These are phyloP conservation scores for Unio delphinus DNA, from an alignment of 2,888 invertebrate genomes.

Conservation along the genomic window DNA sequence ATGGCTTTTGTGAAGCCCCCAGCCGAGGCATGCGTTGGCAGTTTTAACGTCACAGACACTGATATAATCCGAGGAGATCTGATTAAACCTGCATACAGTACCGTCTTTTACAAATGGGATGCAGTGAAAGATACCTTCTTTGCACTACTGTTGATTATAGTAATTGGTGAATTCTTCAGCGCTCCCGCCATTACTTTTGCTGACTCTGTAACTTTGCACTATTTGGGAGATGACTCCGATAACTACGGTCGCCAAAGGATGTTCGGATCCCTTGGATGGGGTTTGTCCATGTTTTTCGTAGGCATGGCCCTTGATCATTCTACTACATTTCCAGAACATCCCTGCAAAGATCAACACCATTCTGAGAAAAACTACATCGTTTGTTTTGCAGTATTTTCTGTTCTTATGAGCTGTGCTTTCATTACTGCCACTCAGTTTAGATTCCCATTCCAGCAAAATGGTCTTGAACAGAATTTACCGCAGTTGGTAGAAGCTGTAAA, in stretches of 20 bases:
- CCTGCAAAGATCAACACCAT: conserved; percentile 84
- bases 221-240: conserved; percentile 84
- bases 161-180: conserved; percentile 97
- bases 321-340: conserved; percentile 93
- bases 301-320: conserved; percentile 90
- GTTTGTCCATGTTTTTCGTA: conserved; percentile 98
- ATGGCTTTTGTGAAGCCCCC: conserved; percentile 96
- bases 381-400: conserved; percentile 97
- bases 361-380: conserved; percentile 98
- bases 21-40: conserved; percentile 88
- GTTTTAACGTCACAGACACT: conserved; percentile 73
- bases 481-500: conserved; percentile 58
- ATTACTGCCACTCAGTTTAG: conserved; percentile 90
- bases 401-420: conserved; percentile 95
- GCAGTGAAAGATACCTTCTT: conserved; percentile 98
- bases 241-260: conserved; percentile 95
- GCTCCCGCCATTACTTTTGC: conserved; percentile 95
- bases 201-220: conserved; percentile 74
- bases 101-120: conserved; percentile 88
- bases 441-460: conserved; percentile 71
- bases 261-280: conserved; percentile 99
- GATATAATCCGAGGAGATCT: conserved; percentile 25
- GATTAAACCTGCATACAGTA: conserved; percentile 86
- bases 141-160: conserved; percentile 89
- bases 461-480: conserved; percentile 51